Conservation (phyloP, 2,888 invertebrate genomes). For the Drosophila aldrichi region DNA sequence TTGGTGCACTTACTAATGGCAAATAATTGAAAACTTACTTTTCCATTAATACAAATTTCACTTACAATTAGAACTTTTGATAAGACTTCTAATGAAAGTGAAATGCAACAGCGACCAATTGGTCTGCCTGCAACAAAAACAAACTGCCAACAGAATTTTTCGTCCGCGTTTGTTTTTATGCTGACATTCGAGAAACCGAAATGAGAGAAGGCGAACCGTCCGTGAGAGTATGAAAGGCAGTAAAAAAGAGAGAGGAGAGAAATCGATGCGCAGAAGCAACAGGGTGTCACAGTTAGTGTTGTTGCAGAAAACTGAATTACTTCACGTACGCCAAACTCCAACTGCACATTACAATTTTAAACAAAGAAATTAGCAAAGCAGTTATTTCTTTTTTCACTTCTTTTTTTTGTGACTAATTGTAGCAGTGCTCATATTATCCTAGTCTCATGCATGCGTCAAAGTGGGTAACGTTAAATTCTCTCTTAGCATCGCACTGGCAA, state of each 20-base stretch:
- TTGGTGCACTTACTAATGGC: background rate
- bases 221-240: constrained; percentile 5
- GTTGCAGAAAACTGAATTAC: constrained; percentile 5
- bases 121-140: constrained; percentile 19
- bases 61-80: constrained; percentile 23
- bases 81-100: constrained; percentile 39
- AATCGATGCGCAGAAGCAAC: constrained; percentile 59
- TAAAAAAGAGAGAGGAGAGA: constrained; percentile 1
- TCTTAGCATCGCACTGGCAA: constrained; percentile 65
- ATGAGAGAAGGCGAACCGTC: constrained; percentile 15
- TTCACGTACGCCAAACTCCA: background rate
- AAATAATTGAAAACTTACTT: background rate
- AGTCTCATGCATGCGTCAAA: constrained; percentile 7
- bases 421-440: constrained; percentile 12
- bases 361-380: background rate
- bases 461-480: constrained; percentile 28
- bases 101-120: constrained; percentile 39
- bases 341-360: background rate
- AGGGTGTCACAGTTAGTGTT: constrained; percentile 44
- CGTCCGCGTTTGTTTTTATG: constrained; percentile 48
- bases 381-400: background rate
- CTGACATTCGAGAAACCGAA: constrained; percentile 26
- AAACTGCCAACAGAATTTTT: constrained; percentile 31
- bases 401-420: background rate
- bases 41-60: constrained; percentile 16